These are phyloP conservation scores for Deroplatys truncata DNA, from an alignment of 2,888 invertebrate genomes.

Conservation along the genomic window DNA sequence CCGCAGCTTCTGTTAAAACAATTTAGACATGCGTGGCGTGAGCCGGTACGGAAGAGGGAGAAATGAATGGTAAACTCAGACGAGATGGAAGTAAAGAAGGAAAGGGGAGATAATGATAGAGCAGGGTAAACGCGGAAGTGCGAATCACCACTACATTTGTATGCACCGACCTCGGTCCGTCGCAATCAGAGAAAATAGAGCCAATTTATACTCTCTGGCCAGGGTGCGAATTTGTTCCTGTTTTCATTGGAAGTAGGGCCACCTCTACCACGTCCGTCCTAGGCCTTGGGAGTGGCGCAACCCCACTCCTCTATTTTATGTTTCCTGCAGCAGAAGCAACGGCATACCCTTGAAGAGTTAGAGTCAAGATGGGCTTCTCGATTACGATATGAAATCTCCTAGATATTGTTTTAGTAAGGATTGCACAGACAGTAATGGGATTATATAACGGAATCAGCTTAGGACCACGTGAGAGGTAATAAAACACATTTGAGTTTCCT, in stretches of 20 bases:
- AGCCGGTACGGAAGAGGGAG: neutral
- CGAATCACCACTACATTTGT: neutral
- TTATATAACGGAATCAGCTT: no score
- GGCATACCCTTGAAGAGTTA: no score
- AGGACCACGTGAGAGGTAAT: no score
- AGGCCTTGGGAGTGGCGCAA: no score
- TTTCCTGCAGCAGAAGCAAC: no score
- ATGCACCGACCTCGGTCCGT: neutral
- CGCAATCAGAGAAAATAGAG: neutral
- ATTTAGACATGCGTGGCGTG: neutral
- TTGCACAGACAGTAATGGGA: no score
- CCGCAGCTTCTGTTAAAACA: neutral
- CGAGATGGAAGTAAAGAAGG: neutral
- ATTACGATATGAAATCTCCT: no score
- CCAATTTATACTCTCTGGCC: neutral
- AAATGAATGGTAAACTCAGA: neutral
- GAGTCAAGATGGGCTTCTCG: no score
- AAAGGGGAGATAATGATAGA: neutral
- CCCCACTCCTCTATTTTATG: no score
- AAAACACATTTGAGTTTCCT: no score
- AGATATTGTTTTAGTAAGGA: no score
- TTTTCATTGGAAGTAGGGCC: neutral
- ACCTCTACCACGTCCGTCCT: neutral
- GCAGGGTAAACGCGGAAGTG: neutral
- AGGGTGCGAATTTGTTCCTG: neutral